Evolutionary conservation across 2,113 vertebrate genomes (phyloP), one percentile per base, ranked within the genome.

Genomic region (Dasypus novemcinctus): DNA sequence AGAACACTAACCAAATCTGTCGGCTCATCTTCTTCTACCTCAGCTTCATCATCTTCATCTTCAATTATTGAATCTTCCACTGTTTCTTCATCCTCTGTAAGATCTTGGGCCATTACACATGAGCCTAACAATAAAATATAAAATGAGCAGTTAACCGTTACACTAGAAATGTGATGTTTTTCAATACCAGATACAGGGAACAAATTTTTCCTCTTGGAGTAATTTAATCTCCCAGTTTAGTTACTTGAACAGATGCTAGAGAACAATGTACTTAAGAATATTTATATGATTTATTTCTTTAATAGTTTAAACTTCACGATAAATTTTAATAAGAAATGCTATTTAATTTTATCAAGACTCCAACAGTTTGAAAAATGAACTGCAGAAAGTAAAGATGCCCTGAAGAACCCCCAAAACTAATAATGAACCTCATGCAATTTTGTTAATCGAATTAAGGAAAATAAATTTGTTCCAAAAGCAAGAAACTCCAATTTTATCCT

Each of bases 21-120:
- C 13, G 99, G 99, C 7, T 99, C 99, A 89, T 99, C 99, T 89
- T 99, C 99, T 97, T 99, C 99, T 64, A 99, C 99, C 93, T 99
- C 99, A 7, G 99, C 99, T 98, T 99, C 99, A 91, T 99, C 99
- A 87, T 99, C 99, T 96, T 99, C 99, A 93, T 99, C 99, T 97
- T 99, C 99, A 27, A 99, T 98, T 33, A 99, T 93, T 7, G 98
- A 99, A 49, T 99, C 99, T 79, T 99, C 99, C 1, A 98, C 98
- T 4, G 98, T 99, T 97, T 99, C 99, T 97, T 99, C 99, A 92
- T 99, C 99, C 96, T 99, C 99, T 4, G 99, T 99, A 75, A 99
- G 99, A 97, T 99, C 99, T 85, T 99, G 99, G 90, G 99, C 99
- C 43, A 96, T 97, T 49, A 97, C 99, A 52, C 98, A 72, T 98